Evolutionary conservation across 2,888 invertebrate genomes (phyloP).

Genomic region (Apodemia mormo): DNA sequence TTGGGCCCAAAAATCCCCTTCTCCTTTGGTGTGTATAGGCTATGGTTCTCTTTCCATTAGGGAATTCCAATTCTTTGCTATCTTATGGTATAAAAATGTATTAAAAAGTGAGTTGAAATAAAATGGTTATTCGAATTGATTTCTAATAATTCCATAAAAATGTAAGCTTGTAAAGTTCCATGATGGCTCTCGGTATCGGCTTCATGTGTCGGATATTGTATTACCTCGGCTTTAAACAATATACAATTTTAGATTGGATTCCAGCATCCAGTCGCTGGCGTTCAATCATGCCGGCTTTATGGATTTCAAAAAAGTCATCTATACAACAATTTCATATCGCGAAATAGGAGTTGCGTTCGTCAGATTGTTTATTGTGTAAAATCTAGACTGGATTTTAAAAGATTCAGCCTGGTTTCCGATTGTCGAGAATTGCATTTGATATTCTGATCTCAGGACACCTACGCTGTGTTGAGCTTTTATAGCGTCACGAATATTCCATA

Average conservation of each 20-base stretch:
- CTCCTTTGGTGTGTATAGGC: too few relatives aligned
- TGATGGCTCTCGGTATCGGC: neutral
- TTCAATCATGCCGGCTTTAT: neutral
- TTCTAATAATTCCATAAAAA: neutral
- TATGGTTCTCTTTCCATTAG: too few relatives aligned
- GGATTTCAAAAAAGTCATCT: neutral
- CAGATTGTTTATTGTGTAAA: neutral
- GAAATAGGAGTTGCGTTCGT: neutral
- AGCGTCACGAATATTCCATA: neutral
- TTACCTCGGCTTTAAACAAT: slow-evolving; percentile 1
- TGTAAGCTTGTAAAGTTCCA: neutral
- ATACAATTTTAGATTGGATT: slow-evolving; percentile 3
- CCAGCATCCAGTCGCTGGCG: neutral
- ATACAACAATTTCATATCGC: neutral
- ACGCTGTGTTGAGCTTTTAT: neutral
- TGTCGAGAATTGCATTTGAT: neutral
- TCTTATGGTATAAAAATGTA: too few relatives aligned
- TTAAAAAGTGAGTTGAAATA: too few relatives aligned
- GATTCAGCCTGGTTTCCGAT: neutral
- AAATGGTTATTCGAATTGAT: neutral
- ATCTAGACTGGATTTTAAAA: slow-evolving; percentile 1
- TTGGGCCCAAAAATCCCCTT: too few relatives aligned
- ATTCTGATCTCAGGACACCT: neutral
- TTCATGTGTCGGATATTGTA: neutral
- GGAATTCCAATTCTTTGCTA: too few relatives aligned